A percentile compares a stretch with the other conserved stretches of the same genome.
phyloP scores from a whole-genome alignment of 2,888 invertebrate species.

The Drosophila algonquin region DNA sequence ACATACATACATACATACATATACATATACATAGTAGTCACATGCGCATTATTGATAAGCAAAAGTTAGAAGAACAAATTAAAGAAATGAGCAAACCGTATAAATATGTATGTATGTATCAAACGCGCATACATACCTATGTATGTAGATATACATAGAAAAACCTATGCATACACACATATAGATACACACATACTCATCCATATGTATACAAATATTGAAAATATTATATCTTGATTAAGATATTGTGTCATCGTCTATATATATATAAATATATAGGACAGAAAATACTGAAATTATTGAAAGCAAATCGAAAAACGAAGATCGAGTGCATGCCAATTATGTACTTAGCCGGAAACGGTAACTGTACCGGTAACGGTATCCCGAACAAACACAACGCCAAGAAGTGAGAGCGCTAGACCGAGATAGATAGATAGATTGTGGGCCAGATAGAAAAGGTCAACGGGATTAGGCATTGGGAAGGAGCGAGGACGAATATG shows the following conservation, averaged over 20 bases:
- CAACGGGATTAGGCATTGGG: not conserved
- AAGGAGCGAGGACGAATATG: not conserved
- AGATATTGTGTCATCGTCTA: conserved; percentile 64
- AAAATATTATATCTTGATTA: conserved; percentile 44
- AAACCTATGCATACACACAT: conserved; percentile 10
- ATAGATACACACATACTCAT: conserved; percentile 17
- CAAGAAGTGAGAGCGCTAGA: conserved; percentile 46
- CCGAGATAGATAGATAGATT: conserved; percentile 39
- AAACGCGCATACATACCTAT: not conserved
- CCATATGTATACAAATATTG: conserved; percentile 24
- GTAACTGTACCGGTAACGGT: conserved; percentile 12
- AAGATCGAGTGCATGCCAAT: conserved; percentile 39
- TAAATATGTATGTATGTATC: conserved; percentile 19
- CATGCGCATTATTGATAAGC: conserved; percentile 4
- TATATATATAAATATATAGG: conserved; percentile 2
- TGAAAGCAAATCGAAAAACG: conserved; percentile 39
- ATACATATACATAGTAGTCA: not conserved
- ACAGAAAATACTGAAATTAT: conserved; percentile 39
- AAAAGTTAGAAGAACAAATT: conserved; percentile 19
- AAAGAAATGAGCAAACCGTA: conserved; percentile 13
- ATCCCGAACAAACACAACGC: conserved; percentile 54
- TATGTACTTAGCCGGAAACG: conserved; percentile 15
- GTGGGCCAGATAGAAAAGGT: conserved; percentile 36
- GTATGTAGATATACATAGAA: conserved; percentile 9
- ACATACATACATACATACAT: not conserved